Conservation (phyloP, 1,140 invertebrate species). For the Drosophila lini region DNA sequence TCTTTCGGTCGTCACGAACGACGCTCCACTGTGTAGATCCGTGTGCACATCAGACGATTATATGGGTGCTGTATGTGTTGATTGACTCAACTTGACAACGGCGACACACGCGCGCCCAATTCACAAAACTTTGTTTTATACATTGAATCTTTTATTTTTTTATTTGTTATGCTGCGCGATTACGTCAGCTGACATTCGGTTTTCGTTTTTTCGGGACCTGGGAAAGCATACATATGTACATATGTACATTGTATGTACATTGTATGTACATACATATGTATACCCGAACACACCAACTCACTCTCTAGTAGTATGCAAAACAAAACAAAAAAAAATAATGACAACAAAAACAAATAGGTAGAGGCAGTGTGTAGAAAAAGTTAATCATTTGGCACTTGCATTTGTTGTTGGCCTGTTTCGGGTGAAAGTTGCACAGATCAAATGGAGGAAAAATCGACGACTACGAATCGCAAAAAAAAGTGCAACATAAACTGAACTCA, state of each 20-base stretch:
- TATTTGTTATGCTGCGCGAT: constrained; percentile 67
- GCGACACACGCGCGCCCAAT: constrained; percentile 51
- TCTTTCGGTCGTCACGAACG: neutral
- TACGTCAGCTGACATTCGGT: constrained; percentile 67
- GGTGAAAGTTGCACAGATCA: constrained; percentile 75
- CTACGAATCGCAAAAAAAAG: constrained; percentile 52
- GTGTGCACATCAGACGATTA: constrained; percentile 26
- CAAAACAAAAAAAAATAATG: constrained; percentile 22
- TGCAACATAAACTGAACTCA: constrained; percentile 60
- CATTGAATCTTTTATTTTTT: constrained; percentile 42
- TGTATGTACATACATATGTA: constrained; percentile 11
- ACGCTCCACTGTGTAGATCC: constrained; percentile 19
- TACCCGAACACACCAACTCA: constrained; percentile 7
- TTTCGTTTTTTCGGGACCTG: constrained; percentile 29
- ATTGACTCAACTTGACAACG: constrained; percentile 68
- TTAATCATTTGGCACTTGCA: constrained; percentile 49
- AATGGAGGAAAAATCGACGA: constrained; percentile 56
- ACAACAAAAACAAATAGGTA: constrained; percentile 24
- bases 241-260: no score
- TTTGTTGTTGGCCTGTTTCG: constrained; percentile 56
- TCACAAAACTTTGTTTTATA: constrained; percentile 65
- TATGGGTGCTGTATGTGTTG: constrained; percentile 27
- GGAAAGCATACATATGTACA: constrained; percentile 31
- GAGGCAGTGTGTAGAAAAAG: constrained; percentile 30
- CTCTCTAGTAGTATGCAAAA: constrained; percentile 37